These are phyloP conservation scores for Natrix natrix DNA, from an alignment of 2,797 vertebrate species.

Conservation along the genomic window DNA sequence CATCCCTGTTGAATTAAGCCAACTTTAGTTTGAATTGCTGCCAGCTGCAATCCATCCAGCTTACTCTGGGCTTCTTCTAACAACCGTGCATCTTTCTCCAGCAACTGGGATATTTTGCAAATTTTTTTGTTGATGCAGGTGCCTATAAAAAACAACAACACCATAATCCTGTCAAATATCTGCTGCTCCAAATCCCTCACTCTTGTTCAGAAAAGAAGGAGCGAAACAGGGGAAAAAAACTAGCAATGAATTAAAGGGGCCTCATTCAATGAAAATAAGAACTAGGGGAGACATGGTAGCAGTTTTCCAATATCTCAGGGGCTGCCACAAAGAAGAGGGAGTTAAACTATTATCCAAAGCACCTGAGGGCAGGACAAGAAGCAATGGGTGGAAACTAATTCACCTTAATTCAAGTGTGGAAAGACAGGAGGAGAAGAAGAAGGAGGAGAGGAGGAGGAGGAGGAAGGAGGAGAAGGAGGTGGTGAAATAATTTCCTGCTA, in stretches of 20 bases:
- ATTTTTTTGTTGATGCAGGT: conserved; percentile 15
- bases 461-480: rapidly evolving
- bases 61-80: conserved; percentile 20
- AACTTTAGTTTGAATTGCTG: background rate
- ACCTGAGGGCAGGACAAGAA: too few relatives aligned
- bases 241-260: background rate
- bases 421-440: background rate
- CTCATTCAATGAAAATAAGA: background rate
- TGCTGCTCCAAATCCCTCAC: background rate
- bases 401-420: background rate
- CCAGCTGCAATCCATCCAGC: conserved; percentile 37
- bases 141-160: background rate
- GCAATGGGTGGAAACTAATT: too few relatives aligned
- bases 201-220: background rate
- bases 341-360: too few relatives aligned
- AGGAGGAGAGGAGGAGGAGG: too few relatives aligned
- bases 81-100: background rate
- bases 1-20: rapidly evolving
- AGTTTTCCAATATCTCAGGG: too few relatives aligned
- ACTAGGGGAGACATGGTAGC: too few relatives aligned
- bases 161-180: conserved; percentile 7
- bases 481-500: too few relatives aligned
- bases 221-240: background rate
- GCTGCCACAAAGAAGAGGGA: too few relatives aligned
- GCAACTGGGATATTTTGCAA: conserved; percentile 11